Conservation (phyloP, 2,113 vertebrate species). For the Psammodynastes pulverulentus region DNA sequence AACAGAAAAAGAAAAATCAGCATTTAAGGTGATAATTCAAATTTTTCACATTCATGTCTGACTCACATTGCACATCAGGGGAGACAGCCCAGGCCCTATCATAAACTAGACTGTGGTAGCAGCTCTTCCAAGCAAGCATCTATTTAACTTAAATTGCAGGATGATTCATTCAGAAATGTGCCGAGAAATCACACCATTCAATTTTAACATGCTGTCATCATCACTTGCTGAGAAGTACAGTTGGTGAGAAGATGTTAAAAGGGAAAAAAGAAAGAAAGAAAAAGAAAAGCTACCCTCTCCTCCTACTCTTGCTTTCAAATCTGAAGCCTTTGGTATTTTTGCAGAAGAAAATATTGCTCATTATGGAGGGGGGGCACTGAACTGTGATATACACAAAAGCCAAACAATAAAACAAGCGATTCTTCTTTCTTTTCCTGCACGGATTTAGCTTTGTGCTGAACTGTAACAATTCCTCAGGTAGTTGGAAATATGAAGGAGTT, state of each 20-base stretch:
- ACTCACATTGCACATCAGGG: not conserved
- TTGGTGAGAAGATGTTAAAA: not conserved
- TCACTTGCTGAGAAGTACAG: not conserved
- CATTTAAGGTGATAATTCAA: not conserved
- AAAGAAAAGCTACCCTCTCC: not conserved
- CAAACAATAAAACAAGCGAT: not conserved
- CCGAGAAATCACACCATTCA: not conserved
- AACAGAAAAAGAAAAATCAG: not conserved
- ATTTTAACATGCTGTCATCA: constrained; percentile 16
- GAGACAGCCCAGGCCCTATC: not conserved
- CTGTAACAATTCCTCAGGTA: not conserved
- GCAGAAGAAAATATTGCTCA: not conserved
- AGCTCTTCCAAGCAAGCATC: not conserved
- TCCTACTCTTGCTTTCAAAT: not conserved
- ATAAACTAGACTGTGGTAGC: not conserved
- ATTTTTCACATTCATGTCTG: not conserved
- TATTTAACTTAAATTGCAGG: not conserved
- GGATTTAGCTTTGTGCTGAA: not conserved
- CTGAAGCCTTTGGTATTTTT: not conserved
- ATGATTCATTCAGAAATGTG: not conserved
- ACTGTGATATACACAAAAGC: not conserved
- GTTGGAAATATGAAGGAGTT: not conserved
- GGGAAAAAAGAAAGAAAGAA: not conserved
- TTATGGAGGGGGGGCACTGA: not conserved
- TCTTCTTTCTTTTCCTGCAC: not conserved